Evolutionary conservation across 2,113 vertebrate species (phyloP).

Genomic region (Campylomormyrus numenius): DNA sequence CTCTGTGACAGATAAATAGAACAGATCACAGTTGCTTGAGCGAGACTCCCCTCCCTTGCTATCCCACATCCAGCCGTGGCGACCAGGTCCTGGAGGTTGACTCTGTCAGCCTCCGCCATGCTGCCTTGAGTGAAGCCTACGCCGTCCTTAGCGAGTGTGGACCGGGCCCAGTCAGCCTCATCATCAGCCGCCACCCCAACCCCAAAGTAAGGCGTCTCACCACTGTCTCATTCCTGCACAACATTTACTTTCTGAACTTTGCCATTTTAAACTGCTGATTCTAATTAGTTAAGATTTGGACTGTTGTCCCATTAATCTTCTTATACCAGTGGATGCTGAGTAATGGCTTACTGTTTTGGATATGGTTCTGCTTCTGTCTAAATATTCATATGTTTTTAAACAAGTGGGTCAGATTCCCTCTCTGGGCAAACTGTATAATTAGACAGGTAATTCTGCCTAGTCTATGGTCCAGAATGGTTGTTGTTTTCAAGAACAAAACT

Average conservation of each 20-base stretch:
- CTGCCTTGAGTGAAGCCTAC: conserved; percentile 84
- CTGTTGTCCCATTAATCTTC: background rate
- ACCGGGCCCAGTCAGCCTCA: conserved; percentile 84
- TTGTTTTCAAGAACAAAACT: background rate
- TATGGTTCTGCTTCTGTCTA: background rate
- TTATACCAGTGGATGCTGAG: background rate
- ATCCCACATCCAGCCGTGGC: conserved; percentile 68
- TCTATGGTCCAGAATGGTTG: background rate
- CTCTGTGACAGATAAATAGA: background rate
- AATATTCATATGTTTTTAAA: background rate
- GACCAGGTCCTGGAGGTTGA: conserved; percentile 94
- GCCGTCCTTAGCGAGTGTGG: conserved; percentile 89
- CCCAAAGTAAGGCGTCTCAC: conserved; percentile 69
- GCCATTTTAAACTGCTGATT: background rate
- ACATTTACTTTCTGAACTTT: background rate
- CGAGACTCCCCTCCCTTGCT: background rate
- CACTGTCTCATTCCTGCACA: background rate
- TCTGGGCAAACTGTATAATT: background rate
- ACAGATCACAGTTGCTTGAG: too few species aligned
- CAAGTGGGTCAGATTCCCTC: background rate
- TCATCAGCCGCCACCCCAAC: conserved; percentile 89
- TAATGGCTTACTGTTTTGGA: background rate
- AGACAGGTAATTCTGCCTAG: background rate
- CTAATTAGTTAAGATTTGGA: background rate
- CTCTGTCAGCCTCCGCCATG: conserved; percentile 80